Percentiles rank a stretch among this genome's conserved stretches.
Evolutionary conservation across 2,797 vertebrate species (phyloP).

Genomic region (Fratercula arctica): DNA sequence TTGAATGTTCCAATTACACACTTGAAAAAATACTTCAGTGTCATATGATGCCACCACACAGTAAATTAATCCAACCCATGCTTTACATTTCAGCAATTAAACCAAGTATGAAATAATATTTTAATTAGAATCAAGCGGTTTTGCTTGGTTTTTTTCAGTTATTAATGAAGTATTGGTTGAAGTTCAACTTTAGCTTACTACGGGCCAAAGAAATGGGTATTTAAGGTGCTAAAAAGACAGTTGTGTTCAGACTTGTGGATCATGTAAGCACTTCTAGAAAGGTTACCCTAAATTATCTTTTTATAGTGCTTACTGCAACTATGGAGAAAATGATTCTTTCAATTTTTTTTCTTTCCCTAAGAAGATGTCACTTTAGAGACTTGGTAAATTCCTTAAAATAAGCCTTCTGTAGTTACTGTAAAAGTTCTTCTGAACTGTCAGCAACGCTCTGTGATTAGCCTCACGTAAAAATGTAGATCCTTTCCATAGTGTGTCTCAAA

Average conservation of each 20-base stretch:
- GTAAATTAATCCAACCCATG: not conserved
- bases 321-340: not conserved
- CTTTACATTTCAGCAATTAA: slow-evolving; percentile 27
- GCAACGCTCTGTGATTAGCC: not conserved
- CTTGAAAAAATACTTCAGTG: slow-evolving; percentile 49
- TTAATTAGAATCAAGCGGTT: slow-evolving; percentile 30
- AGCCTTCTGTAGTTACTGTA: not conserved
- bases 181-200: not conserved
- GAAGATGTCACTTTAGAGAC: not conserved
- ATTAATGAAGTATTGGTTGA: slow-evolving; percentile 25
- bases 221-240: not conserved
- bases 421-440: not conserved
- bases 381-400: not conserved
- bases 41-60: not conserved
- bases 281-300: not conserved
- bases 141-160: not conserved
- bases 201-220: not conserved
- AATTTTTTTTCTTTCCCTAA: not conserved
- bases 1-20: slow-evolving; percentile 59
- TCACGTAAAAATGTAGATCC: not conserved
- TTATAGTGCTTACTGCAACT: not conserved
- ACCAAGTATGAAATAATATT: slow-evolving; percentile 36
- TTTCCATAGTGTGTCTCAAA: not conserved
- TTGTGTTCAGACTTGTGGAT: not conserved
- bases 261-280: not conserved